These are phyloP conservation scores for Alca torda DNA, from an alignment of 2,797 vertebrate species.

Conservation along the genomic window DNA sequence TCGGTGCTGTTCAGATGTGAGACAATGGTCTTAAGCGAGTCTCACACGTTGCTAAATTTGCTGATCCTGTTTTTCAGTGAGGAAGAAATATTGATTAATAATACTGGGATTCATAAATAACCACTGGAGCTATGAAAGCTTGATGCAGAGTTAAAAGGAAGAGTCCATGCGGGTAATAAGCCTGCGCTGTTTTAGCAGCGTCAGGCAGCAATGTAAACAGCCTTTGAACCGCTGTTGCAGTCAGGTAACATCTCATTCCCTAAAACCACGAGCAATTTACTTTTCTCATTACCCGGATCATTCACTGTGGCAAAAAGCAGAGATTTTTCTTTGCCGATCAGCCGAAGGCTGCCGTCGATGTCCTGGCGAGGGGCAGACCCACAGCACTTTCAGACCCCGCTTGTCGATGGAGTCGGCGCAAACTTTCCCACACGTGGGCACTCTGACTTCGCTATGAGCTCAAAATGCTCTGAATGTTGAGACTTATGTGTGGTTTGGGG, in stretches of 20 bases:
- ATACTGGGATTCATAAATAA: neutral
- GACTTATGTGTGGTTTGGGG: neutral
- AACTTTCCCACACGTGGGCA: fast-evolving
- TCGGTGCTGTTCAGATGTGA: neutral
- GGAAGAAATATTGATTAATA: neutral
- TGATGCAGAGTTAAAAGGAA: neutral
- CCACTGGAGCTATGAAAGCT: neutral
- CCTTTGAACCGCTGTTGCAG: neutral
- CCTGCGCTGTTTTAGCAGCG: fast-evolving
- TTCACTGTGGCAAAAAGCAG: neutral
- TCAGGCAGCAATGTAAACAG: neutral
- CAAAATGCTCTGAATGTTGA: too few relatives aligned
- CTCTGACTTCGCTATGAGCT: neutral
- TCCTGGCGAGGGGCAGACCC: neutral
- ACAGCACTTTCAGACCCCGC: neutral
- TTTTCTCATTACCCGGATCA: neutral
- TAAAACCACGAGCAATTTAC: neutral
- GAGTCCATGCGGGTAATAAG: neutral
- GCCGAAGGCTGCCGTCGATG: fast-evolving
- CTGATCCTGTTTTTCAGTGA: neutral
- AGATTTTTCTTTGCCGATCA: fast-evolving
- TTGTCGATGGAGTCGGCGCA: neutral
- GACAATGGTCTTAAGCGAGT: neutral
- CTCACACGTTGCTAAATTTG: neutral
- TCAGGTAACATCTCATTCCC: neutral